Conservation (phyloP, 2,113 vertebrate genomes). For the Corythaeola cristata region DNA sequence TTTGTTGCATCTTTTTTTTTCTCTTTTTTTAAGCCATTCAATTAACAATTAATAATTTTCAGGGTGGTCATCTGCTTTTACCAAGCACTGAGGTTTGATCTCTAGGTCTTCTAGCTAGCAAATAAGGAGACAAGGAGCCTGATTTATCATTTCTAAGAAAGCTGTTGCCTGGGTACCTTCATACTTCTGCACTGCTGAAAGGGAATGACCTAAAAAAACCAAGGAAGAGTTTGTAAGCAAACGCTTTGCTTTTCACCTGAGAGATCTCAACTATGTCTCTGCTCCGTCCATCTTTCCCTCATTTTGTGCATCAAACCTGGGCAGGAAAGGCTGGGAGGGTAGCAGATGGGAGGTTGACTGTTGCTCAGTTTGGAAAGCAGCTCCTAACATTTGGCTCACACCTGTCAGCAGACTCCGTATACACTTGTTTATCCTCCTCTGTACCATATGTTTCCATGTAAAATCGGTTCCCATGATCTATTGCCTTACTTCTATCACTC, state of each 20-base stretch:
- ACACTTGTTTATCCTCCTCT: conserved; percentile 64
- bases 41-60: neutral
- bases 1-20: neutral
- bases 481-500: conserved; percentile 60
- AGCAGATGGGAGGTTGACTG: conserved; percentile 43
- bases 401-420: conserved; percentile 50
- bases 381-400: conserved; percentile 64
- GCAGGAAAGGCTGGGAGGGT: neutral
- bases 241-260: neutral
- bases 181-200: neutral
- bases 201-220: neutral
- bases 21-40: neutral
- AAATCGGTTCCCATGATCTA: conserved; percentile 61
- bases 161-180: neutral
- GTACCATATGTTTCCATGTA: conserved; percentile 59
- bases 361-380: conserved; percentile 53
- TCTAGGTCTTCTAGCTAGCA: neutral
- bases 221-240: neutral
- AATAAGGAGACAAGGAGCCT: neutral
- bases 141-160: neutral
- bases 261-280: neutral
- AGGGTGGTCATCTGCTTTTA: neutral
- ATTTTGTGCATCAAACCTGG: neutral
- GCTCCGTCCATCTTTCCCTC: neutral
- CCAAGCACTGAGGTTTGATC: neutral